Evolutionary conservation across 2,797 vertebrate species (phyloP), one percentile per base, ranked within the genome.

Genomic region (Amblyopsis hoosieri): DNA sequence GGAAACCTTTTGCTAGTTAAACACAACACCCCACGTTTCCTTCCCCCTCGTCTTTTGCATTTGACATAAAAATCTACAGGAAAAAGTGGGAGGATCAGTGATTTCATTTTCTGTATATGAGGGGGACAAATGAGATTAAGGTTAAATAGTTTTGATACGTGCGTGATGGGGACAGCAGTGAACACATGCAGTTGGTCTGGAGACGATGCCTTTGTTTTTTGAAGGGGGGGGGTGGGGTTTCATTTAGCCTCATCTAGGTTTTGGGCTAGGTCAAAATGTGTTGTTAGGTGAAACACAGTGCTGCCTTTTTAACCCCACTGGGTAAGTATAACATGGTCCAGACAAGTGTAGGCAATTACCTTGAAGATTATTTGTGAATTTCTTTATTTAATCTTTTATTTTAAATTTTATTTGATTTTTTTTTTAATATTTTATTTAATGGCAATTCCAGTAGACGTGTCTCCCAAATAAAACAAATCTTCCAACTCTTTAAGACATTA

Each of bases 1-100:
- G 91, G 83, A 98, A 98, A 94, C 63, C 96, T 63, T 97, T 99
- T 92, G 95, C 97, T 90, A 99, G 98, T 92, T 99, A 99, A 93
- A 87, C 47, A 46, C 33, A 15, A 59, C 58, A 53, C 63, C 67
- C 67, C 76, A 52, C 66, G 57, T 62, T 17, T 66, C 66, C 64
- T 61, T 68, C 76, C 62, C 78, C 23, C 6, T 33, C 33, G 61
- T 76, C 74, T 71, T 70, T 64, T 56, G 79, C 62, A 71, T 85
- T 82, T 85, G 72, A 87, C 85, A 84, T 83, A 69, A 82, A 85
- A 74, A 80, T 81, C 57, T 74, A 81, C 81, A 58, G 23, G 14
- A 54, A 74, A 78, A 70, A 76, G 75, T 65, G 64, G 60, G 73
- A 74, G 75, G 69, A 72, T 79, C 72, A 77, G 67, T 73, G 67